Evolutionary conservation across 2,113 vertebrate genomes (phyloP).

Genomic region (Notarius quadriscutis): DNA sequence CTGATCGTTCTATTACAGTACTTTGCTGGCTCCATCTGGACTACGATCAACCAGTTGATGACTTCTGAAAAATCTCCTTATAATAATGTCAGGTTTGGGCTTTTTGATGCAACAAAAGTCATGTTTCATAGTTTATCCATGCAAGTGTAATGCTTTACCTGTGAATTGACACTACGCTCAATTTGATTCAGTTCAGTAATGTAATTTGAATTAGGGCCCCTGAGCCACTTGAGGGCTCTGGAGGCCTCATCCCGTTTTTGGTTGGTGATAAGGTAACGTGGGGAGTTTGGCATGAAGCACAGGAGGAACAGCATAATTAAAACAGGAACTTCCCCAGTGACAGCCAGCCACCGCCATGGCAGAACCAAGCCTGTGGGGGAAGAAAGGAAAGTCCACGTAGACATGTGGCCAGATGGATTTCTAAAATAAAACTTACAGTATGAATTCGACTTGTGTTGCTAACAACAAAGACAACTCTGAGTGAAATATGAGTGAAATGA

Average conservation of each 20-base stretch:
- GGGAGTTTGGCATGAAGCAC: slow-evolving; percentile 88
- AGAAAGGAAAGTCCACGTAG: not conserved
- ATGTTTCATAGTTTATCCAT: not conserved
- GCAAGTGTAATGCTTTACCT: slow-evolving; percentile 62
- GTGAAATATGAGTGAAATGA: not conserved
- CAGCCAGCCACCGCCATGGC: slow-evolving; percentile 90
- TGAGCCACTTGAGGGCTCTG: slow-evolving; percentile 80
- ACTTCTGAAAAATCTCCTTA: not conserved
- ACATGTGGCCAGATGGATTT: not conserved
- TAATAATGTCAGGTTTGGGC: not conserved
- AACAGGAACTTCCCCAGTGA: slow-evolving; percentile 80
- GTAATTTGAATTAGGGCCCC: slow-evolving; percentile 73
- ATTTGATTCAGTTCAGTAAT: slow-evolving; percentile 76
- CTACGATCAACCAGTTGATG: not conserved
- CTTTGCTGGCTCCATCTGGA: not conserved
- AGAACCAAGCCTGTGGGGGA: slow-evolving; percentile 76
- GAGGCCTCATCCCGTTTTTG: slow-evolving; percentile 74
- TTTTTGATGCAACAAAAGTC: not conserved
- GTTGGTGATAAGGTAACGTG: slow-evolving; percentile 85
- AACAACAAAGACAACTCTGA: not conserved
- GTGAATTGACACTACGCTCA: slow-evolving; percentile 67
- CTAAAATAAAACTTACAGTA: not conserved
- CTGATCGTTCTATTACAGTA: not conserved
- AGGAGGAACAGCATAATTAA: slow-evolving; percentile 81
- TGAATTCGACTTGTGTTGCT: not conserved